These are phyloP conservation scores for Halictus quadricinctus DNA, from an alignment of 2,888 invertebrate genomes.

Conservation along the genomic window DNA sequence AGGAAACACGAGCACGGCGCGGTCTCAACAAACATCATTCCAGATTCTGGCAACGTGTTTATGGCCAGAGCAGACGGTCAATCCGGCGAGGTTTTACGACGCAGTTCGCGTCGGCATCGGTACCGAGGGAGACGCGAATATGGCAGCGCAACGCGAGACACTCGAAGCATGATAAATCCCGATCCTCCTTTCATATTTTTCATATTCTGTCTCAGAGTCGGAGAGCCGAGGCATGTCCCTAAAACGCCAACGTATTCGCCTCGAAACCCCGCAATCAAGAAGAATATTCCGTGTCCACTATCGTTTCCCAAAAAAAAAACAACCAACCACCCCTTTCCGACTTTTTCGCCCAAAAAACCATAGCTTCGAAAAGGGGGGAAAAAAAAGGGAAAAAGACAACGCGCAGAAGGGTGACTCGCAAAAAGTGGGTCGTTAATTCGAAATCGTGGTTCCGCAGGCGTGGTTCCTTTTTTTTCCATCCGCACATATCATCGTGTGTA, in stretches of 20 bases:
- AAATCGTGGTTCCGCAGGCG: constrained; percentile 19
- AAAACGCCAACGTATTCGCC: background rate
- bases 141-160: background rate
- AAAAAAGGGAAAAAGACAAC: background rate
- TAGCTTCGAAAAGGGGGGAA: background rate
- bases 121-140: constrained; percentile 3
- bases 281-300: background rate
- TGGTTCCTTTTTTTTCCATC: constrained; percentile 25
- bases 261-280: background rate
- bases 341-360: background rate
- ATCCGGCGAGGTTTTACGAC: constrained; percentile 4
- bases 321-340: background rate
- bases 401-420: constrained; percentile 8
- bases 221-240: background rate
- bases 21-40: constrained; percentile 12
- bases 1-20: background rate
- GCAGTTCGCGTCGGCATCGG: constrained; percentile 8
- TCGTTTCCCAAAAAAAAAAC: background rate
- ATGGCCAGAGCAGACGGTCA: constrained; percentile 9
- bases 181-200: background rate
- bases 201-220: background rate
- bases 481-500: constrained; percentile 16
- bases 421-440: constrained; percentile 50
- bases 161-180: constrained; percentile 7
- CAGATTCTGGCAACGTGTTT: constrained; percentile 11